Evolutionary conservation across 2,888 invertebrate genomes (phyloP), one percentile per base, ranked within the genome.

Genomic region (Aspidapion aeneum): DNA sequence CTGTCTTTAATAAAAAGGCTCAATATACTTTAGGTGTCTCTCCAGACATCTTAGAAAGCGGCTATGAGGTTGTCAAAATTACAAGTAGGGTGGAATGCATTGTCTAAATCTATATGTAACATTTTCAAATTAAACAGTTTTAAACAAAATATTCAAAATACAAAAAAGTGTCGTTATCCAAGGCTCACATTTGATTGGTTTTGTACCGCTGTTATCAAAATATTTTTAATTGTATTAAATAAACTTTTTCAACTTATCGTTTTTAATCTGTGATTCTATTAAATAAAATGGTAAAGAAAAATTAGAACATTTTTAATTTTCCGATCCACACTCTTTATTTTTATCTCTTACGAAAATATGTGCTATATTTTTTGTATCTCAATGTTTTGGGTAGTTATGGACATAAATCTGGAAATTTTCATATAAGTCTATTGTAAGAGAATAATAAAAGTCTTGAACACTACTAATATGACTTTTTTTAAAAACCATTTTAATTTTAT

Each of bases 31-130:
- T n/a, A n/a, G 12, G 35, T 12, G 3, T 35, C 12, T 12, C 3
- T 7, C 35, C 3, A 35, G 35, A 12, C 35, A n/a, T n/a, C n/a
- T n/a, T n/a, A n/a, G n/a, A n/a, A n/a, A n/a, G n/a, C n/a, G n/a
- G n/a, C n/a, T 18, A 69, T 18, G 69, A 71, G 17, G 70, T 68
- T 48, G 52, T 64, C 22, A 64, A 60, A 5, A 49, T 68, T 19
- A 64, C 56, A 51, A 74, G 0, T 83, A 90, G 67, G 92, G 95
- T 74, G 96, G 97, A 79, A 85, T 86, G 68, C 96, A 96, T 84
- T 97, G 79, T 85, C 84, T 17, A 90, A 92, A 73, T 94, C 96
- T 0, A 85, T 94, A 67, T 95, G 96, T 74, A 96, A 96, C 80
- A 85, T 93, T 22, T 89, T 90, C 69, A 93, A 93, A 81, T 77